Base-by-base conservation (phyloP, 2,888 invertebrate species). In the Dromius quadrimaculatus region DNA sequence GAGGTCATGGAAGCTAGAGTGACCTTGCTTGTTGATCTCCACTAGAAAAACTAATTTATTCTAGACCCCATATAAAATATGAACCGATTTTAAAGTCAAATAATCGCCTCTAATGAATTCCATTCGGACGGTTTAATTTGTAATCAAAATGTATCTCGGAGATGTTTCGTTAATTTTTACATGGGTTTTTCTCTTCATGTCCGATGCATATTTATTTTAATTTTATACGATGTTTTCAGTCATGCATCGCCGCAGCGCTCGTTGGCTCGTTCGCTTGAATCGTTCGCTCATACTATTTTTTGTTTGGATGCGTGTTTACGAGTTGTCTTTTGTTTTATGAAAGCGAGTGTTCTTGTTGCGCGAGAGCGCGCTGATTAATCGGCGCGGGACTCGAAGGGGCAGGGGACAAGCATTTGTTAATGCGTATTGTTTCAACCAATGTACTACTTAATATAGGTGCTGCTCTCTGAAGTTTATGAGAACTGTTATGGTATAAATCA, bases 121-220 rank as follows among this genome's bases (percentile, higher is more conserved):
- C 59, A 17, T 59, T 70, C 62, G 50, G 70, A 34, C 38, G 47
- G 47, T 61, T 70, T 70, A 70, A 70, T 70, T 70, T 61, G 70
- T 70, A 70, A 70, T 70, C 70, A 70, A 70, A 70, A 70, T 70
- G 70, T 70, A 70, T 70, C 70, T 70, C 47, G 13, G 34, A 47
- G 70, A 70, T 70, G 70, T 70, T 70, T 70, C 70, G 70, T 70
- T 70, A 70, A 70, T 70, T 70, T 62, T 62, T 70, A 70, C 70
- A 70, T 70, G 61, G 22, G 70, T 70, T 70, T 70, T 70, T 70
- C 70, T 62, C 70, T 62, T 45, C 59, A 62, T 70, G 70, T 61
- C 62, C 70, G 70, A 70, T 70, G 70, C 62, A 70, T 61, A 62
- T 70, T 70, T 70, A 70, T 70, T 70, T 62, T 70, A 62, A 70